phyloP scores from a whole-genome alignment of 1,140 invertebrate genomes.

The Akabosia matsudoensis region DNA sequence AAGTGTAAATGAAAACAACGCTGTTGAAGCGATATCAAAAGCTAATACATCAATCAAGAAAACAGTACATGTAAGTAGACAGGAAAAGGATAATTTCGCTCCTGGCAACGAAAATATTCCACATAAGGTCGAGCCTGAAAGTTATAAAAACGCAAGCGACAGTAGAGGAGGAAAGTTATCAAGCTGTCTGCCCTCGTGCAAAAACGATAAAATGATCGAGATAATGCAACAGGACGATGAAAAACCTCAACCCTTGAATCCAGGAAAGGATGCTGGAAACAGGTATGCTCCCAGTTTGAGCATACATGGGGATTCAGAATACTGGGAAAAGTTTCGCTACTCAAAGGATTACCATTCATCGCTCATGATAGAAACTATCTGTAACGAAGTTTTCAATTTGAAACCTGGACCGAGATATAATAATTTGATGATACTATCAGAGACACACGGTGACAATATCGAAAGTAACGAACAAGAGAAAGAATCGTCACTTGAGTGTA shows the following conservation, averaged over 20 bases:
- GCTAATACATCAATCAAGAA: neutral
- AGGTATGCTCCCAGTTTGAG: neutral
- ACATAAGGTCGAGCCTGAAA: too few species aligned
- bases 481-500: neutral
- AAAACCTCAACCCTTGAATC: neutral
- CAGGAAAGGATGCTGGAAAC: neutral
- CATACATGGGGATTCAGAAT: conserved; percentile 13
- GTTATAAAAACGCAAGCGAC: neutral
- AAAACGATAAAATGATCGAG: neutral
- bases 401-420: conserved; percentile 2
- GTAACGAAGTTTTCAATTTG: conserved; percentile 15
- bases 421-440: conserved; percentile 7
- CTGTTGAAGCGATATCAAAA: neutral
- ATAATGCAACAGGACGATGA: neutral
- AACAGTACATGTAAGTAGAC: neutral
- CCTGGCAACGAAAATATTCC: too few species aligned
- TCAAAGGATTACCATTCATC: conserved; percentile 18
- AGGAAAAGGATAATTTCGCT: too few species aligned
- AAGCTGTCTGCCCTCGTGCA: neutral
- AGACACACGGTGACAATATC: neutral
- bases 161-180: neutral
- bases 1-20: neutral
- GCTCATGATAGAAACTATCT: neutral
- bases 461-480: conserved; percentile 17
- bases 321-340: conserved; percentile 19